These are phyloP conservation scores for Agelastica alni DNA, from an alignment of 2,888 invertebrate species.

Conservation along the genomic window DNA sequence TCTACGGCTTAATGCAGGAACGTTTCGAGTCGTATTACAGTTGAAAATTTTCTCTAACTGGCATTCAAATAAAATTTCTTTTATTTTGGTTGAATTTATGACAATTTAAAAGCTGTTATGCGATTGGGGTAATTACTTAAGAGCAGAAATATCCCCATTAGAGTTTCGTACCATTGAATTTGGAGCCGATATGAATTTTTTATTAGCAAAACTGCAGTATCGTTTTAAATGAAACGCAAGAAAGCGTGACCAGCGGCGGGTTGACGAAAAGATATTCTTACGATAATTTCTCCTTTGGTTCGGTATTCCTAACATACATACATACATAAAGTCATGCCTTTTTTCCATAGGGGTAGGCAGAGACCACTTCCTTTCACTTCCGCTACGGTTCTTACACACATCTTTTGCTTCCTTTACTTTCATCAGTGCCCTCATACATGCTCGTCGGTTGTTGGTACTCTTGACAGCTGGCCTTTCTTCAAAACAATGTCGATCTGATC, in stretches of 20 bases:
- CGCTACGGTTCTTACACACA: too few relatives aligned
- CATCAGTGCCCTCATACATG: too few relatives aligned
- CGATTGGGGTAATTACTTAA: slow-evolving; percentile 30
- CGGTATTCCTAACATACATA: too few relatives aligned
- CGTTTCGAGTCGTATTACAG: slow-evolving; percentile 25
- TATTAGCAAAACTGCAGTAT: slow-evolving; percentile 12
- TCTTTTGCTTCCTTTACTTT: too few relatives aligned
- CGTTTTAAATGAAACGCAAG: slow-evolving; percentile 4
- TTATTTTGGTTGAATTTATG: slow-evolving; percentile 29
- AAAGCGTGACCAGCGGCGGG: slow-evolving; percentile 4
- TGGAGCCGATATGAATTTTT: slow-evolving; percentile 22
- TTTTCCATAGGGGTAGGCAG: too few relatives aligned
- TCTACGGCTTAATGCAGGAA: slow-evolving; percentile 8
- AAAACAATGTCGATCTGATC: too few relatives aligned
- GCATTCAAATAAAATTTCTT: slow-evolving; percentile 24
- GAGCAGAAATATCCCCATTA: slow-evolving; percentile 29
- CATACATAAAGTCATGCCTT: too few relatives aligned
- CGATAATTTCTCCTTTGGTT: too few relatives aligned
- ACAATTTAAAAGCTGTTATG: slow-evolving; percentile 26
- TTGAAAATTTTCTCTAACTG: slow-evolving; percentile 16
- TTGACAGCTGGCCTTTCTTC: too few relatives aligned
- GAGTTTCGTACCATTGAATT: slow-evolving; percentile 27
- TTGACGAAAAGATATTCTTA: background rate
- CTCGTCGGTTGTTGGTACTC: too few relatives aligned
- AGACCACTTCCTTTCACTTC: too few relatives aligned